Conservation (phyloP, 2,797 vertebrate genomes). For the Pelodytes ibericus region DNA sequence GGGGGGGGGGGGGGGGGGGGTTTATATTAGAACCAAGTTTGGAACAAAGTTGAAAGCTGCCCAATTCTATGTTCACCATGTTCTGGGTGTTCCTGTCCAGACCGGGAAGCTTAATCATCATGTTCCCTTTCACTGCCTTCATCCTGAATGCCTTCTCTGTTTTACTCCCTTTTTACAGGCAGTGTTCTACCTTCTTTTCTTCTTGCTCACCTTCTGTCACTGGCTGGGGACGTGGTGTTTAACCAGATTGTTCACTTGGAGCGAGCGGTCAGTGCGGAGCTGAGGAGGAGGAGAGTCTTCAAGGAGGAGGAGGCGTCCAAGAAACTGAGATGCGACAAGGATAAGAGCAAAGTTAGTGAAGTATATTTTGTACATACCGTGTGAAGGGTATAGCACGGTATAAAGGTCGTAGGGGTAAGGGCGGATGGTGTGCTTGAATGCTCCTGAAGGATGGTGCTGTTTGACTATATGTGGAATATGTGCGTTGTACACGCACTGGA, state of each 20-base stretch:
- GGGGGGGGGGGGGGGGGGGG: too few species aligned
- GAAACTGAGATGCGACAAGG: conserved; percentile 51
- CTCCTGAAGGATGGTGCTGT: neutral
- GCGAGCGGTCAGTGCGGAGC: conserved; percentile 85
- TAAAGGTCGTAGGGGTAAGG: neutral
- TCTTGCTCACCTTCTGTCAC: conserved; percentile 82
- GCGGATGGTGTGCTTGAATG: neutral
- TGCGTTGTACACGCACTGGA: neutral
- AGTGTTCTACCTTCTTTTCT: conserved; percentile 69
- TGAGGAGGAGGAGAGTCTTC: conserved; percentile 84
- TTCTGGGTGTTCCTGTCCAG: too few species aligned
- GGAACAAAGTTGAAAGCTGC: too few species aligned
- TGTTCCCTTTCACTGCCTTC: neutral
- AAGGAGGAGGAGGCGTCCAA: conserved; percentile 79
- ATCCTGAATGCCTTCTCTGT: neutral
- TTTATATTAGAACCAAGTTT: too few species aligned
- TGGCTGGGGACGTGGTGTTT: conserved; percentile 88
- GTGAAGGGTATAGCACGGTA: too few species aligned
- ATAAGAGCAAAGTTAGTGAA: conserved; percentile 60
- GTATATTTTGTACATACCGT: too few species aligned
- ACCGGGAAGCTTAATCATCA: too few species aligned
- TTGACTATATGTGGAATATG: neutral
- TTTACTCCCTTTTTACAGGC: conserved; percentile 9
- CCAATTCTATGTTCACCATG: too few species aligned
- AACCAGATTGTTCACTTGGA: conserved; percentile 92